Evolutionary conservation across 2,888 invertebrate genomes (phyloP), one percentile per base, ranked within the genome.

Genomic region (Epsilonema sp.): DNA sequence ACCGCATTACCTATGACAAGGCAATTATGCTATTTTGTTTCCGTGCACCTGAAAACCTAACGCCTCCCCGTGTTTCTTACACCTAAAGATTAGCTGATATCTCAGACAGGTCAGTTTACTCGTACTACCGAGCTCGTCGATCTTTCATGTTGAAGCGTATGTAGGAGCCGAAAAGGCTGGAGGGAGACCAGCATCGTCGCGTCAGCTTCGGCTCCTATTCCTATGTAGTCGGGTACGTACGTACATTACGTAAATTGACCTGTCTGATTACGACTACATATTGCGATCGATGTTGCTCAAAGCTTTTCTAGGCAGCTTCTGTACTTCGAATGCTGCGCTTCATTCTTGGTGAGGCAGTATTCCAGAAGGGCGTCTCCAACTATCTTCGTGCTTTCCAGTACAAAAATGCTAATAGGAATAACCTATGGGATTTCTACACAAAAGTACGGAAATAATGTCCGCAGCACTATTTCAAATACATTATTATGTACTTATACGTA

Each of bases 1-100:
- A 82, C 62, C 74, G 78, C 48, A 86, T 86, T 54, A 84, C 85
- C 0, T 86, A 86, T 61, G 79, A 77, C 43, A 87, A 86, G 74
- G 83, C 16, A n/a, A n/a, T n/a, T n/a, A n/a, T n/a, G n/a, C n/a
- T n/a, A n/a, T n/a, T n/a, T n/a, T n/a, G n/a, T n/a, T n/a, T n/a
- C n/a, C n/a, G n/a, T n/a, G n/a, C n/a, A n/a, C n/a, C n/a, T n/a
- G n/a, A n/a, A n/a, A n/a, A n/a, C n/a, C n/a, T n/a, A n/a, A n/a
- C n/a, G n/a, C n/a, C n/a, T n/a, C n/a, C n/a, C n/a, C n/a, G n/a
- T n/a, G n/a, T n/a, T n/a, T n/a, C n/a, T n/a, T n/a, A n/a, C n/a
- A n/a, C n/a, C n/a, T n/a, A n/a, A n/a, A n/a, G n/a, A n/a, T n/a
- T n/a, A n/a, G n/a, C n/a, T n/a, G n/a, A n/a, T n/a, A n/a, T n/a